Base-by-base conservation (phyloP, 2,888 invertebrate species). In the Hydroisotoma schaefferi region DNA sequence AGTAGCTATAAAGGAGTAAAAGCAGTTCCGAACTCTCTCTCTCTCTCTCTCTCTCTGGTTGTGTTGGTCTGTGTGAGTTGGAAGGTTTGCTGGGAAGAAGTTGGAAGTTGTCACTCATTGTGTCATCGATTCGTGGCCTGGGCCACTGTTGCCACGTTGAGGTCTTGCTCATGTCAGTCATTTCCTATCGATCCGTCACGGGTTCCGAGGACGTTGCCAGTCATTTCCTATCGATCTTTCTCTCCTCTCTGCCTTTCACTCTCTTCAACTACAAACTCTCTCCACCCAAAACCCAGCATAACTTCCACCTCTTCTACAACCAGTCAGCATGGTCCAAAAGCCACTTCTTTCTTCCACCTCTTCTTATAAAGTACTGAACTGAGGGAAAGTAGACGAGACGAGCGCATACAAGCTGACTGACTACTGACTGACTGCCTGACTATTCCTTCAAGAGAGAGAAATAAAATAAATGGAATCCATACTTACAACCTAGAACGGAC, bases 161-260 rank as follows among this genome's bases (percentile, higher is more conserved):
- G 68, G 66, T 68, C 68, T 68, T 66, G 66, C 68, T 66, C 68
- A 68, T 66, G 69, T 66, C 69, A 66, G 63, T 68, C 69, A 69
- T 64, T 66, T 66, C 61, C 61, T 61, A 69, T 69, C 65, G 69
- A 69, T 67, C 69, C 69, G 66, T 69, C 64, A 64, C 66, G 65
- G 65, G 59, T 63, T 66, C 61, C 67, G 65, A 65, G 63, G 68
- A 57, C 63, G 63, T 65, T 65, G 65, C 68, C 64, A 63, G 66
- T 69, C 69, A 69, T 63, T 67, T 67, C 63, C 67, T 65, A 69
- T 69, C 67, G 69, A 69, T 69, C 67, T 57, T 44, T 29, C 47
- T 56, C 40, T 15, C 20, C n/a, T 58, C 23, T 47, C 47, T 47
- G 15, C 49, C 28, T 25, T 29, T 18, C 22, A 27, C 49, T 20